phyloP scores from a whole-genome alignment of 2,113 vertebrate species.

The Halichoeres trimaculatus region DNA sequence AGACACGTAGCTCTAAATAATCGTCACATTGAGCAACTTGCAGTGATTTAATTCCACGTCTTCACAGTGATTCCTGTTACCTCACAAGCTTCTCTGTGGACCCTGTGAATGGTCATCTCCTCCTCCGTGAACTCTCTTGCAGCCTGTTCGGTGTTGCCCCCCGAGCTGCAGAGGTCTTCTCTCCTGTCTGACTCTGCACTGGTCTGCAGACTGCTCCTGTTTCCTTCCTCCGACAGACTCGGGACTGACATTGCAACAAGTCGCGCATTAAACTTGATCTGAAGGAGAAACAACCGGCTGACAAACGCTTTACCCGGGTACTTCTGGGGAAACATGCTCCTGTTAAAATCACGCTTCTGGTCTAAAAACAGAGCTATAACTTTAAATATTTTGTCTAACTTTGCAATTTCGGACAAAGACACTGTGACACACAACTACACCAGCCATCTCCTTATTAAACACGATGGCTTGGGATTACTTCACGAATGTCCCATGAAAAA shows the following conservation, averaged over 20 bases:
- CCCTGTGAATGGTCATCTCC: slow-evolving; percentile 60
- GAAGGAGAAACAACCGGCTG: slow-evolving; percentile 19
- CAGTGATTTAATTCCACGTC: not conserved
- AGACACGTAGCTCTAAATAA: not conserved
- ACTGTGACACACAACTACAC: not conserved
- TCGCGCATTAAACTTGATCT: slow-evolving; percentile 23
- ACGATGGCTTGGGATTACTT: not conserved
- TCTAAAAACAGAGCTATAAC: not conserved
- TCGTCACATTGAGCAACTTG: slow-evolving; percentile 6
- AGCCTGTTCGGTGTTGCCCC: not conserved
- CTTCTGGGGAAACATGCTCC: slow-evolving; percentile 42
- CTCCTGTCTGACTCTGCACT: not conserved
- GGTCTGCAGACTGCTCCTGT: slow-evolving; percentile 17
- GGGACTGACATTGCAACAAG: slow-evolving; percentile 47
- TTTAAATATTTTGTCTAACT: not conserved
- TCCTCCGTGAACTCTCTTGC: slow-evolving; percentile 54
- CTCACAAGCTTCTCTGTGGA: slow-evolving; percentile 78
- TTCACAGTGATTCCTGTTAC: slow-evolving; percentile 47
- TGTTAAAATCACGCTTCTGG: not conserved
- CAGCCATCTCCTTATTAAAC: not conserved
- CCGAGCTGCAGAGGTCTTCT: not conserved
- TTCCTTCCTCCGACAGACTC: slow-evolving; percentile 16
- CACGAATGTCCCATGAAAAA: not conserved
- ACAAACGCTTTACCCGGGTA: not conserved
- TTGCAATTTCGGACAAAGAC: too few species aligned